Evolutionary conservation across 2,113 vertebrate genomes (phyloP).

Genomic region (Triplophysa dalaica): DNA sequence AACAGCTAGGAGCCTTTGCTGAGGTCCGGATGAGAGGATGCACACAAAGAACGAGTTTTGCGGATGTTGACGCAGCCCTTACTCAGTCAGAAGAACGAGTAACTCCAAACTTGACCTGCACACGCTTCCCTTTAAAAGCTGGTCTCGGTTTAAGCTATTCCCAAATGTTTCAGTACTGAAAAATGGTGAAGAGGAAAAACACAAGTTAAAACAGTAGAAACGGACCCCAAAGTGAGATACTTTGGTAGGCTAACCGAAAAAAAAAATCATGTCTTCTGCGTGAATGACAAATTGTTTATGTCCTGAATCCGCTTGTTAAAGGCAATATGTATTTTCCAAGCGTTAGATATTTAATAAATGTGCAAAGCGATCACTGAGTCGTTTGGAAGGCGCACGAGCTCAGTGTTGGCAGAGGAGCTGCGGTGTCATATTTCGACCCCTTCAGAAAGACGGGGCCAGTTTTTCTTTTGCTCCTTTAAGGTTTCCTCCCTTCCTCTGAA

Average conservation of each 20-base stretch:
- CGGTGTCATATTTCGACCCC: conserved; percentile 74
- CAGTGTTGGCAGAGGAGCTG: conserved; percentile 60
- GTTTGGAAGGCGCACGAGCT: conserved; percentile 57
- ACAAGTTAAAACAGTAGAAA: neutral
- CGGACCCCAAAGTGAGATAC: neutral
- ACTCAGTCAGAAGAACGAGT: neutral
- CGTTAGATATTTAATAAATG: conserved; percentile 1
- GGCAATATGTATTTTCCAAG: neutral
- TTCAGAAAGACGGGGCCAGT: conserved; percentile 53
- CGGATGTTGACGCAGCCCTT: conserved; percentile 36
- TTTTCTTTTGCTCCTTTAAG: conserved; percentile 58
- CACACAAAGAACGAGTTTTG: conserved; percentile 37
- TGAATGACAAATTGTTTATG: neutral
- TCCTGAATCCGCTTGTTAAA: neutral
- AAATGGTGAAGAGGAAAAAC: neutral
- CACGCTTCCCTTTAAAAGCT: neutral
- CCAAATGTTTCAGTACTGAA: neutral
- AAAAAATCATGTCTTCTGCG: neutral
- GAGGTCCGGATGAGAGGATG: conserved; percentile 29
- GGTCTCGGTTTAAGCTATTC: neutral
- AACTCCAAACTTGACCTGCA: neutral
- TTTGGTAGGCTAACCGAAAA: neutral
- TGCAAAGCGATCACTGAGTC: neutral
- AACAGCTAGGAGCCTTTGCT: neutral
- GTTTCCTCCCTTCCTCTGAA: conserved; percentile 49